Base-by-base conservation (phyloP, 2,113 vertebrate species). In the Phaetusa simplex region DNA sequence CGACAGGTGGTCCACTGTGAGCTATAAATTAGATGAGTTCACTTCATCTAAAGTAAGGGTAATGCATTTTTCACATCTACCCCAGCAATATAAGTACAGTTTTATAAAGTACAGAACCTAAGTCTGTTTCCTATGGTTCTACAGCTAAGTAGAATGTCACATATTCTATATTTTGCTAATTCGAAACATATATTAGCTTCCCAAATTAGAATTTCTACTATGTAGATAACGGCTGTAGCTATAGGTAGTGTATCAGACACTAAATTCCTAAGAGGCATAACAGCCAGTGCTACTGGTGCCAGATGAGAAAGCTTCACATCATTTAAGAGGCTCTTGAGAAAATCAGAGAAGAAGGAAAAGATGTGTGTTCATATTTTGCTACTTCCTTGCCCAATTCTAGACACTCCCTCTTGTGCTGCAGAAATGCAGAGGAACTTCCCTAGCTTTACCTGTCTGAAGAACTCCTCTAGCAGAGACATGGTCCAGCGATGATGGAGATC, bases 401-500 rank as follows among this genome's bases (percentile, higher is more conserved):
- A 45, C 1, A 24, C 6, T 40, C 23, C 30, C 14, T 40, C 40
- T 61, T 61, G 56, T 27, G 32, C 26, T 73, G 24, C 24, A 90
- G 56, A 87, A 90, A 50, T 38, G n/a, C 20, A 84, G 70, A 84
- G 34, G 30, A 47, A 70, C 47, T 58, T 85, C 42, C 52, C 18
- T 19, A 59, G 65, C 18, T 43, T 88, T 97, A 99, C 98, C 99
- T 99, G 99, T 99, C 99, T 99, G 97, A 99, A 99, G 98, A 99
- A 99, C 96, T 99, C 99, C 95, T 99, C 99, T 77, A 99, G 98
- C 27, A 99, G 97, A 14, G 99, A 99, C 97, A 99, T 99, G 59
- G 99, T 99, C 99, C 99, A 99, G 95, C 98, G 99, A 65, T 99
- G 99, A 95, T 99, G 99, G 45, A 99, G 98, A 78, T 99, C 98